Evolutionary conservation across 2,113 vertebrate genomes (phyloP).

Genomic region (Xyrauchen texanus): DNA sequence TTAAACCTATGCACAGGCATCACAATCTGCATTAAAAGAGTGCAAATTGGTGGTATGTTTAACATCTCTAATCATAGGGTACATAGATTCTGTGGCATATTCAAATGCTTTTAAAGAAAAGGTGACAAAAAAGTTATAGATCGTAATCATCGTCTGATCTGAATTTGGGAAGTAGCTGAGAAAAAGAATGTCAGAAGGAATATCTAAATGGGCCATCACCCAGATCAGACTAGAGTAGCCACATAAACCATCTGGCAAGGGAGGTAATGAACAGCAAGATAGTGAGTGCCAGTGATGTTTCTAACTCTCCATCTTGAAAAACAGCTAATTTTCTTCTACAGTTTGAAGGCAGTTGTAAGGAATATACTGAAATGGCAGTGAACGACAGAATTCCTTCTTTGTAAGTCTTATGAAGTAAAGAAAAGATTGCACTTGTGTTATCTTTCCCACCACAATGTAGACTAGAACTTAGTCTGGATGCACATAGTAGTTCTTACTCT

Average conservation of each 20-base stretch:
- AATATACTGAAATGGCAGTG: not conserved
- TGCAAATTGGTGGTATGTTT: not conserved
- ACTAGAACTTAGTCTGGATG: not conserved
- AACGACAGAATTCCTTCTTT: not conserved
- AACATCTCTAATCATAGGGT: slow-evolving; percentile 7
- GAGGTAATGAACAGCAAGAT: slow-evolving; percentile 3
- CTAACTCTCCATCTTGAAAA: not conserved
- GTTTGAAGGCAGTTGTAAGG: slow-evolving; percentile 1
- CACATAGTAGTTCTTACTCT: not conserved
- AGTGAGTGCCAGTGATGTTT: not conserved
- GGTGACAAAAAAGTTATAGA: not conserved
- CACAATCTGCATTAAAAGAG: not conserved
- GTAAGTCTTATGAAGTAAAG: too few species aligned
- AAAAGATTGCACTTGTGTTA: not conserved
- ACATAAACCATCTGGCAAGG: slow-evolving; percentile 5
- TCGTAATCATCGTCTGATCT: slow-evolving; percentile 12
- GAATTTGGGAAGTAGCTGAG: not conserved
- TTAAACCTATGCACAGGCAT: not conserved
- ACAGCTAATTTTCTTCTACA: not conserved
- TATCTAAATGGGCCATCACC: not conserved
- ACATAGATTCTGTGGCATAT: not conserved
- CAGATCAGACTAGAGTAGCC: slow-evolving; percentile 4
- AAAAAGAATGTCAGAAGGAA: not conserved
- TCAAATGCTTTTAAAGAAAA: slow-evolving; percentile 11
- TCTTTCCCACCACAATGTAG: not conserved